phyloP scores from a whole-genome alignment of 1,140 invertebrate genomes.

The Venturia canescens region DNA sequence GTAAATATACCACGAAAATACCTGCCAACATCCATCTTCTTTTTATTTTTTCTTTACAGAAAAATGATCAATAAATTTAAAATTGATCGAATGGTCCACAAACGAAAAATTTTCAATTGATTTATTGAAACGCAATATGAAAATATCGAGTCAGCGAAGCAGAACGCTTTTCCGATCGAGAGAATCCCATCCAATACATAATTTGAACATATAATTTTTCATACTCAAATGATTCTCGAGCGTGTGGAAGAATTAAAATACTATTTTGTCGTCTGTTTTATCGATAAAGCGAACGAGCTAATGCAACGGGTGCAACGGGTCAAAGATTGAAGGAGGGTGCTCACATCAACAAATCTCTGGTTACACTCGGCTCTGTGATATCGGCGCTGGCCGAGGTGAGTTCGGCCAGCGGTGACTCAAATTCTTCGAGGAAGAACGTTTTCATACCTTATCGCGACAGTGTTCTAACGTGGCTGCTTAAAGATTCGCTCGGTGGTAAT shows the following conservation, averaged over 20 bases:
- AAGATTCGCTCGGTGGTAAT: constrained; percentile 95
- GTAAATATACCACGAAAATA: constrained; percentile 70
- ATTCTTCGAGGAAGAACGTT: constrained; percentile 79
- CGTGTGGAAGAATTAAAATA: not conserved
- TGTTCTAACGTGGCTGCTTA: constrained; percentile 92
- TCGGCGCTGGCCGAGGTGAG: constrained; percentile 91
- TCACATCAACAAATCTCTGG: constrained; percentile 95
- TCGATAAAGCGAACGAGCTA: constrained; percentile 88
- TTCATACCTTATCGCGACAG: constrained; percentile 95
- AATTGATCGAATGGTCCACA: too few species aligned
- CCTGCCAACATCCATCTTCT: not conserved
- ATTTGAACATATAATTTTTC: not conserved
- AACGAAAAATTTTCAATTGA: too few species aligned
- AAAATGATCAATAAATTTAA: too few species aligned
- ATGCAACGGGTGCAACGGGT: constrained; percentile 91
- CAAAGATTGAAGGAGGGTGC: constrained; percentile 92
- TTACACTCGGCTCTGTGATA: constrained; percentile 95
- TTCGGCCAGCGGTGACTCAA: constrained; percentile 71
- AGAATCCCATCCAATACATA: too few species aligned
- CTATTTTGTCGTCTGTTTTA: not conserved
- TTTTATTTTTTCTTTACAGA: not conserved
- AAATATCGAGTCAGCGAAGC: too few species aligned
- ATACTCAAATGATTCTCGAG: too few species aligned
- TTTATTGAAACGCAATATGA: too few species aligned
- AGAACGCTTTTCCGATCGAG: too few species aligned